Evolutionary conservation across 2,888 invertebrate species (phyloP).

Genomic region (Megamerina dolium): DNA sequence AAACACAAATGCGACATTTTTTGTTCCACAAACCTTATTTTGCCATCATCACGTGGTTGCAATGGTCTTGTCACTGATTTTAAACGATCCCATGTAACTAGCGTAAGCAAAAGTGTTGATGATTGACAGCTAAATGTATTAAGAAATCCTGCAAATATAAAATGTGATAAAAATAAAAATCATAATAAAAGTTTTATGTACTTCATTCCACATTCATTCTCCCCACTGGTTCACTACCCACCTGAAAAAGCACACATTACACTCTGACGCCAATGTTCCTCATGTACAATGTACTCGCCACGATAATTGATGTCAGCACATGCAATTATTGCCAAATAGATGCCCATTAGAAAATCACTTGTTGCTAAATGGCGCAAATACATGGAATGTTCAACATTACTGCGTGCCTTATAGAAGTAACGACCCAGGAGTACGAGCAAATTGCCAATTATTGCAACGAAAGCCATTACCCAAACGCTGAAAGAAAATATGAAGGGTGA

Average conservation of each 20-base stretch:
- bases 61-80: constrained; percentile 58
- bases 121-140: constrained; percentile 59
- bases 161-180: constrained; percentile 1
- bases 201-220: background rate
- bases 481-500: constrained; percentile 18
- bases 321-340: constrained; percentile 57
- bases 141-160: constrained; percentile 51
- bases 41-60: constrained; percentile 40
- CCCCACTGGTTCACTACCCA: constrained; percentile 21
- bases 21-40: constrained; percentile 36
- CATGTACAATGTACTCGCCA: constrained; percentile 55
- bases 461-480: constrained; percentile 59
- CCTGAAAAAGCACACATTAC: constrained; percentile 55
- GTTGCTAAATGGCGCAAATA: constrained; percentile 59
- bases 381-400: constrained; percentile 56
- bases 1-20: too few species aligned
- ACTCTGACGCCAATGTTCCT: constrained; percentile 56
- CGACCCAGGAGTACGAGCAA: constrained; percentile 54
- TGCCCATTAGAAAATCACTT: constrained; percentile 60
- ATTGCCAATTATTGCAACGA: constrained; percentile 56
- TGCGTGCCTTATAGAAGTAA: constrained; percentile 52
- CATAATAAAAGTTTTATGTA: background rate
- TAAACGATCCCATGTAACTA: constrained; percentile 59
- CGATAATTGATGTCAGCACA: constrained; percentile 52
- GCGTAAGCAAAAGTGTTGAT: constrained; percentile 55